phyloP scores from a whole-genome alignment of 2,888 invertebrate genomes.

The Osedax fenrisi region DNA sequence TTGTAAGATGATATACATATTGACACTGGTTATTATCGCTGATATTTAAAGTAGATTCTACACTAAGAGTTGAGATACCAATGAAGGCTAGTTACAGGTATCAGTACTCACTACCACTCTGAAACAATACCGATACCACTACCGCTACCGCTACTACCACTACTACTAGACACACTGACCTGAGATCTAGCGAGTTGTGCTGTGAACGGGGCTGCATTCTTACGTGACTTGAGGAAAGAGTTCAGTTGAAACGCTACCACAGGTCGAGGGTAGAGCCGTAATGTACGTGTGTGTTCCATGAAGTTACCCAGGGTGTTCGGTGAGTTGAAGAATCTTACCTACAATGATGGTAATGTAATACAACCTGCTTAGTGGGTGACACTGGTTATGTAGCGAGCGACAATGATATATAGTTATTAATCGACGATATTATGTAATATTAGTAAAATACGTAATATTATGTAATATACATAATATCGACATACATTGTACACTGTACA shows the following conservation, averaged over 20 bases:
- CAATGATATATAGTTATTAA: not conserved
- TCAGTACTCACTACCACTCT: too few relatives aligned
- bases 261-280: slow-evolving; percentile 87
- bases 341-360: too few relatives aligned
- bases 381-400: not conserved
- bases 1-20: too few relatives aligned
- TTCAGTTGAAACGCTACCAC: slow-evolving; percentile 97
- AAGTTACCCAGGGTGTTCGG: slow-evolving; percentile 92
- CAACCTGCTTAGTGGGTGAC: too few relatives aligned
- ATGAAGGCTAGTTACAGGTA: too few relatives aligned
- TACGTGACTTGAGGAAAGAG: slow-evolving; percentile 84
- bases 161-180: slow-evolving; percentile 52
- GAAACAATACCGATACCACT: too few relatives aligned
- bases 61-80: too few relatives aligned
- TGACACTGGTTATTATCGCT: too few relatives aligned
- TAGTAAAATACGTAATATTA: not conserved
- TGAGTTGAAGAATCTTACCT: slow-evolving; percentile 92
- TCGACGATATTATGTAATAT: not conserved
- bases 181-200: slow-evolving; percentile 85
- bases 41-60: too few relatives aligned
- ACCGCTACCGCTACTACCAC: too few relatives aligned
- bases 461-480: too few relatives aligned
- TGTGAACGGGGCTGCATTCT: slow-evolving; percentile 73
- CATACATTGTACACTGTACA: too few relatives aligned
- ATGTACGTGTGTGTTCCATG: slow-evolving; percentile 87